Conservation (phyloP, 2,797 vertebrate genomes). For the Perodicticus potto region DNA sequence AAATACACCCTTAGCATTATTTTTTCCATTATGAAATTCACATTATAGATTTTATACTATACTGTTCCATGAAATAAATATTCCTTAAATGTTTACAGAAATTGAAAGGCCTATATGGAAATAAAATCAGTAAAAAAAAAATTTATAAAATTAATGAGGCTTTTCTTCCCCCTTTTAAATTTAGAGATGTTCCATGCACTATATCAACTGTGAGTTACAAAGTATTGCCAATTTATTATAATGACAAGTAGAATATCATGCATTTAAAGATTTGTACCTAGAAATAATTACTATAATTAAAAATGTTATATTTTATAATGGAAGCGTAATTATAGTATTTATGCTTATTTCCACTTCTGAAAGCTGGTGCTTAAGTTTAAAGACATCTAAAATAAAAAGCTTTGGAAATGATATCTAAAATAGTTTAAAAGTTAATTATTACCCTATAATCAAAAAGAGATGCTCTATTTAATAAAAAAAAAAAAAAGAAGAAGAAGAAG, state of each 20-base stretch:
- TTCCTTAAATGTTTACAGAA: not conserved
- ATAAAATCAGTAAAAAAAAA: not conserved
- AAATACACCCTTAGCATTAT: not conserved
- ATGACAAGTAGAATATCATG: conserved; percentile 45
- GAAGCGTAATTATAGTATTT: conserved; percentile 42
- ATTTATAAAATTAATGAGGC: not conserved
- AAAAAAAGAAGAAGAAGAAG: not conserved
- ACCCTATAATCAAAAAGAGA: not conserved
- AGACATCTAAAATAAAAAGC: not conserved
- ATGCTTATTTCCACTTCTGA: conserved; percentile 25
- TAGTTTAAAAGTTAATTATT: conserved; percentile 33
- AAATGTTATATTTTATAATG: conserved; percentile 44
- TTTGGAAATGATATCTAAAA: not conserved
- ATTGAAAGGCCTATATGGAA: not conserved
- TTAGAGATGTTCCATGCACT: not conserved
- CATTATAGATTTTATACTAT: not conserved
- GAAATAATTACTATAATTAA: conserved; percentile 68
- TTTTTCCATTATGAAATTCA: not conserved
- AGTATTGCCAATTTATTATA: conserved; percentile 31
- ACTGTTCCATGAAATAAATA: not conserved
- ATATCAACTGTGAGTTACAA: conserved; percentile 13
- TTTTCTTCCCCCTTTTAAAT: not conserved
- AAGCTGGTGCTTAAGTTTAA: conserved; percentile 25
- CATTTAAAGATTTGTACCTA: conserved; percentile 55
- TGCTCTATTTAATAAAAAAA: no score